phyloP scores from a whole-genome alignment of 2,797 vertebrate species.

The Bradypodion pumilum region DNA sequence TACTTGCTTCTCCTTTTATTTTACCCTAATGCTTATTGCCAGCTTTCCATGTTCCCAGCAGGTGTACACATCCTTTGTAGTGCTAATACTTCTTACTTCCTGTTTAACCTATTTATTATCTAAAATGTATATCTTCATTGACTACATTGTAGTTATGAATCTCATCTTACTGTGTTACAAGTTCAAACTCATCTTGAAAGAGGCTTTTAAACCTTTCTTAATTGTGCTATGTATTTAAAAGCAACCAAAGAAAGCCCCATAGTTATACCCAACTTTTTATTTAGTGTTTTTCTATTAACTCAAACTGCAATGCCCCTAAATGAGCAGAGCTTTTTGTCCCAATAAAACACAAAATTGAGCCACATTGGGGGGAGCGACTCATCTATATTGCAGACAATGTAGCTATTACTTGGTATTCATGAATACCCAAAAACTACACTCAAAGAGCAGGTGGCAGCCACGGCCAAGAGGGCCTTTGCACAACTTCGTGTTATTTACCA shows the following conservation, averaged over 20 bases:
- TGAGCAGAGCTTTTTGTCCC: constrained; percentile 32
- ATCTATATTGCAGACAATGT: not conserved
- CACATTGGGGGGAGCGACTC: not conserved
- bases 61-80: no score
- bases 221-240: not conserved
- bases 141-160: no score
- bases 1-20: no score
- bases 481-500: no score
- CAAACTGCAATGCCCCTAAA: not conserved
- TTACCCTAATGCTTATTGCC: no score
- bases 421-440: constrained; percentile 22
- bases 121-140: no score
- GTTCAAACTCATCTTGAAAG: not conserved
- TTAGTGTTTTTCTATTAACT: constrained; percentile 14
- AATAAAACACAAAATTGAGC: not conserved
- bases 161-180: not conserved
- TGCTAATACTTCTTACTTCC: no score
- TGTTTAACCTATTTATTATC: no score
- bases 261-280: not conserved
- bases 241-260: not conserved
- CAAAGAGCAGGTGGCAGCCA: no score
- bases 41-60: no score
- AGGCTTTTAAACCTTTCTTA: not conserved
- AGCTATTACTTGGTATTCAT: not conserved
- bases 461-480: no score